These are phyloP conservation scores for Platysternon megacephalum DNA, from an alignment of 2,113 vertebrate genomes.

Conservation along the genomic window DNA sequence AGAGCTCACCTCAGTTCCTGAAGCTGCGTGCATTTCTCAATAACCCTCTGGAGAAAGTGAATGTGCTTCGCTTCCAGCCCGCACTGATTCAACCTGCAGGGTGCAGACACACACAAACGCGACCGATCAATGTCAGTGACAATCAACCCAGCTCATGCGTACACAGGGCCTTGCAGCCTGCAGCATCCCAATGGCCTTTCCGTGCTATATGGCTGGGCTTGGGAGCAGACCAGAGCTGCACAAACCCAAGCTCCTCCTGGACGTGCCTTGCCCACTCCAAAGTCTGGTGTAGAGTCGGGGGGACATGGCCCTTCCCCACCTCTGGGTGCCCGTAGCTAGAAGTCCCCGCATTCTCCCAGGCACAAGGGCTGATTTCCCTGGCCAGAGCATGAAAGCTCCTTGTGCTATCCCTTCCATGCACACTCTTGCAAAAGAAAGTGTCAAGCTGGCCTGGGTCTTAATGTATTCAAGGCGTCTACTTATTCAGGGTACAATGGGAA, in stretches of 20 bases:
- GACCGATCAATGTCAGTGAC: neutral
- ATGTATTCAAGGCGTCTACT: rapidly evolving
- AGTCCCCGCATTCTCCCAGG: neutral
- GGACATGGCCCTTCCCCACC: neutral
- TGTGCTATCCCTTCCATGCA: neutral
- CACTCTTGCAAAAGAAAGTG: neutral
- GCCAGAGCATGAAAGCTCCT: neutral
- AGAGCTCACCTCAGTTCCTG: slow-evolving; percentile 83
- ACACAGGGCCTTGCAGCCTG: neutral
- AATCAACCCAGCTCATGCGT: neutral
- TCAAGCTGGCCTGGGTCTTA: neutral
- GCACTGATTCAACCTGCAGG: slow-evolving; percentile 77
- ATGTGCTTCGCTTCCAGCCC: slow-evolving; percentile 52
- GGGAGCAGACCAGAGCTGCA: neutral
- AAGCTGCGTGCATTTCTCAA: slow-evolving; percentile 74
- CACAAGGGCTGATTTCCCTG: neutral
- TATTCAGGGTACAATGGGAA: no score
- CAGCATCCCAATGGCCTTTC: neutral
- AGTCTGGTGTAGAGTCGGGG: rapidly evolving
- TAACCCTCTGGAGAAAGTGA: slow-evolving; percentile 29
- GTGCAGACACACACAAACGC: neutral
- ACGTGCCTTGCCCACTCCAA: neutral
- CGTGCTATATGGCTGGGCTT: neutral
- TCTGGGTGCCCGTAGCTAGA: neutral
- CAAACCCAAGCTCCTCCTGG: neutral